Percentiles rank a stretch among this genome's conserved stretches.
Evolutionary conservation across 2,888 invertebrate genomes (phyloP).

Genomic region (Hirudinaria manillensis): DNA sequence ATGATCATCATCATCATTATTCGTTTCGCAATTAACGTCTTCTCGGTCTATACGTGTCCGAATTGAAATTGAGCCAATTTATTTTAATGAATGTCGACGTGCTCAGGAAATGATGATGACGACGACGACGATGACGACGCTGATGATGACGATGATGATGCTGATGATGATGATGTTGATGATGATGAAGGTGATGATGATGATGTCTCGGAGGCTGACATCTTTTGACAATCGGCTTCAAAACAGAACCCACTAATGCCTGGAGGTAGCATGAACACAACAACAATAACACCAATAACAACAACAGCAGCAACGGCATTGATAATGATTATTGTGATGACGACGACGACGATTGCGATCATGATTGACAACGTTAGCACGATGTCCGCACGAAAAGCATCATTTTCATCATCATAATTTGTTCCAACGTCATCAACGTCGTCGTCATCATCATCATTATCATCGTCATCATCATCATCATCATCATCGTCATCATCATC

Average conservation of each 20-base stretch:
- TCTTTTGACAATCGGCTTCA: no score
- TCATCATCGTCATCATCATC: slow-evolving; percentile 20
- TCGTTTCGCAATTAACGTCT: neutral
- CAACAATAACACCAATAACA: neutral
- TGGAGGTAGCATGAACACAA: neutral
- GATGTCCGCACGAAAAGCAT: neutral
- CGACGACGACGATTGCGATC: neutral
- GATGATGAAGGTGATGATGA: neutral
- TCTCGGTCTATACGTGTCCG: neutral
- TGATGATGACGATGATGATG: neutral
- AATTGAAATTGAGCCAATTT: no score
- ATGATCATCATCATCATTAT: neutral
- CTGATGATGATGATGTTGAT: neutral
- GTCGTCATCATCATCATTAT: slow-evolving; percentile 21
- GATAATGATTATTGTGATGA: no score
- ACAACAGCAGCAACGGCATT: neutral
- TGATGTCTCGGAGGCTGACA: no score
- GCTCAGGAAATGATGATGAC: neutral
- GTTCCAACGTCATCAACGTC: slow-evolving; percentile 22
- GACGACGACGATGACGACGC: neutral
- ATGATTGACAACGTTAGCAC: neutral
- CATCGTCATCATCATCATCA: slow-evolving; percentile 15
- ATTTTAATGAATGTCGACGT: no score
- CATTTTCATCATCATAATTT: slow-evolving; percentile 21
- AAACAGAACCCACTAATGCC: no score